These are phyloP conservation scores for Phymanthus crucifer DNA, from an alignment of 92 coral and sea anemone genomes.

Conservation along the genomic window DNA sequence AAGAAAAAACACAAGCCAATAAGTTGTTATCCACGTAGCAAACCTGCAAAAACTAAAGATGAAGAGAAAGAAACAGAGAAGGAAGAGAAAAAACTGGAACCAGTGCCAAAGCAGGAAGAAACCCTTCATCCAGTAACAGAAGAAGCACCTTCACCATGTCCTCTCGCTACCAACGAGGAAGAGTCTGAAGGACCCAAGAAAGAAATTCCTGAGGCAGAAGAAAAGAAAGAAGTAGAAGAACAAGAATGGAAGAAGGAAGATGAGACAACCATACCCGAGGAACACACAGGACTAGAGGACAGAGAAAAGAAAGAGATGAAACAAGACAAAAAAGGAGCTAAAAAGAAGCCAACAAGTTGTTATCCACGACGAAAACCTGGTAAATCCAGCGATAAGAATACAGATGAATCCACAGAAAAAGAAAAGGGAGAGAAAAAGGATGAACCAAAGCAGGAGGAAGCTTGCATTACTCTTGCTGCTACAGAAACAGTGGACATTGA, in stretches of 20 bases:
- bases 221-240: conserved; percentile 32
- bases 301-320: conserved; percentile 44
- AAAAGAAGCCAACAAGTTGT: conserved; percentile 16
- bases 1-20: conserved; percentile 34
- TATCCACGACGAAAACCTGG: background rate
- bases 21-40: background rate
- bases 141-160: conserved; percentile 7
- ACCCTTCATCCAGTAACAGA: conserved; percentile 30
- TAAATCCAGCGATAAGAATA: too few relatives aligned
- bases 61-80: conserved; percentile 28
- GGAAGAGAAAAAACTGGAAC: conserved; percentile 12
- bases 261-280: too few relatives aligned
- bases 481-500: background rate
- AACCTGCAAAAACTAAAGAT: conserved; percentile 24
- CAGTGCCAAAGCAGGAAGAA: conserved; percentile 36
- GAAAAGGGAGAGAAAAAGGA: conserved; percentile 16
- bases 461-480: background rate
- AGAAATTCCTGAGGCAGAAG: conserved; percentile 62
- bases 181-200: too few relatives aligned
- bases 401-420: too few relatives aligned
- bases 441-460: background rate
- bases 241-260: conserved; percentile 46
- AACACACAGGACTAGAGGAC: conserved; percentile 25
- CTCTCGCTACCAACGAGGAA: too few relatives aligned
- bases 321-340: conserved; percentile 31